Base-by-base conservation (phyloP, 2,797 vertebrate species). In the Chelon auratus region DNA sequence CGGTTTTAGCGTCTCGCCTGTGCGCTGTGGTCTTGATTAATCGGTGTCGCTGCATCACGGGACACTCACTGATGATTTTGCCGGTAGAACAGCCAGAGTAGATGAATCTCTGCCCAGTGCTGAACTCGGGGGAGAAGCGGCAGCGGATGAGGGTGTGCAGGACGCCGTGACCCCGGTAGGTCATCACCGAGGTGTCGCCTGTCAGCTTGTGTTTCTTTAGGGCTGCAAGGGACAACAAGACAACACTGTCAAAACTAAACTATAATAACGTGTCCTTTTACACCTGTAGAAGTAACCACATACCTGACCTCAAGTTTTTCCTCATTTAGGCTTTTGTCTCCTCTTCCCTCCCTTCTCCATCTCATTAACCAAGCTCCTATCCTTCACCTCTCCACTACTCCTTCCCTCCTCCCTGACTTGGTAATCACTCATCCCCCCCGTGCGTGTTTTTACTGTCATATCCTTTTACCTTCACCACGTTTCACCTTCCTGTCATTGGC, bases 181-280 rank as follows among this genome's bases (percentile, higher is more conserved):
- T 97, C 97, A 98, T 97, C 88, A 98, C 93, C 0, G 97, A 98
- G 24, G 96, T 97, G 91, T 97, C 97, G 0, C 97, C 96, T 0
- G 94, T 93, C 72, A 97, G 93, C 81, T 96, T 96, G 83, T 96
- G 94, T 80, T 92, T 96, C 89, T 94, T 95, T 82, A 96, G 89
- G 63, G 96, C 97, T 97, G 86, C 30, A 50, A 47, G 3, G 2
- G 4, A 2, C 12, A 20, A 55, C 3, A 39, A 52, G 10, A 22
- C 5, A 71, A 12, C 5, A 20, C 17, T 22, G 18, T 11, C 24
- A 45, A 50, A 47, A 36, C 20, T 22, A 50, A 47, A 36, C 20
- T 22, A 60, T 4, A 40, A 66, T 57, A 39, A n/a, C 5, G 3
- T 39, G 20, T 1, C 5, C 2, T 9, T 36, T 48, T n/a, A 9